phyloP scores from a whole-genome alignment of 2,113 vertebrate genomes.

The Oceanites oceanicus region DNA sequence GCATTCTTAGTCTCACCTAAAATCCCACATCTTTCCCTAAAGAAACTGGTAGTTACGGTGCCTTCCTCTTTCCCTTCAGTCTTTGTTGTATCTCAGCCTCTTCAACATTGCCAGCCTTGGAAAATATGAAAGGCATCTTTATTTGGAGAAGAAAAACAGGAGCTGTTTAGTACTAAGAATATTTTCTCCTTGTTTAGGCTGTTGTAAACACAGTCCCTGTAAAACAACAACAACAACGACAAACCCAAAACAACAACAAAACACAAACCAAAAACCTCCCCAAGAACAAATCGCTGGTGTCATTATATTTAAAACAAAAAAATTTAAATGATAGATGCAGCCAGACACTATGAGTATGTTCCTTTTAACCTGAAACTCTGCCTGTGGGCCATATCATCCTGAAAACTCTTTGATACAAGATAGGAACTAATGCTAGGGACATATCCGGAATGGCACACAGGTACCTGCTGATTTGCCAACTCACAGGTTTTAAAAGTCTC shows the following conservation, averaged over 20 bases:
- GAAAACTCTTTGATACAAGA: slow-evolving; percentile 56
- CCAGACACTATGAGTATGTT: not conserved
- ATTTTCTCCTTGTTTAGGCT: not conserved
- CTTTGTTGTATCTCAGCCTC: not conserved
- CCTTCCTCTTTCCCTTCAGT: not conserved
- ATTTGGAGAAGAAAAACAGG: not conserved
- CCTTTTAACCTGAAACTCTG: slow-evolving; percentile 59
- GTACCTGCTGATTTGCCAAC: slow-evolving; percentile 61
- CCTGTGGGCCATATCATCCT: slow-evolving; percentile 34
- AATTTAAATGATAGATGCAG: not conserved
- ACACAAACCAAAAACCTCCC: not conserved
- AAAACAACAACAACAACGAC: not conserved
- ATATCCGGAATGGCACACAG: slow-evolving; percentile 40
- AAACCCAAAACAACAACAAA: not conserved
- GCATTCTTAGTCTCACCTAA: not conserved
- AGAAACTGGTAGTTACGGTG: not conserved
- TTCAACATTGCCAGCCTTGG: not conserved
- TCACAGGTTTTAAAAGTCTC: slow-evolving; percentile 54
- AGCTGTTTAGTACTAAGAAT: not conserved
- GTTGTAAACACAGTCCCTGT: not conserved
- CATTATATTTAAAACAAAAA: slow-evolving; percentile 2
- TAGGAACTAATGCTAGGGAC: slow-evolving; percentile 57
- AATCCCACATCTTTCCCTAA: not conserved
- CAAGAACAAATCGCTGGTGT: not conserved
- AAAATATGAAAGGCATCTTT: not conserved